Evolutionary conservation across 2,113 vertebrate species (phyloP).

Genomic region (Oryzias javanicus): DNA sequence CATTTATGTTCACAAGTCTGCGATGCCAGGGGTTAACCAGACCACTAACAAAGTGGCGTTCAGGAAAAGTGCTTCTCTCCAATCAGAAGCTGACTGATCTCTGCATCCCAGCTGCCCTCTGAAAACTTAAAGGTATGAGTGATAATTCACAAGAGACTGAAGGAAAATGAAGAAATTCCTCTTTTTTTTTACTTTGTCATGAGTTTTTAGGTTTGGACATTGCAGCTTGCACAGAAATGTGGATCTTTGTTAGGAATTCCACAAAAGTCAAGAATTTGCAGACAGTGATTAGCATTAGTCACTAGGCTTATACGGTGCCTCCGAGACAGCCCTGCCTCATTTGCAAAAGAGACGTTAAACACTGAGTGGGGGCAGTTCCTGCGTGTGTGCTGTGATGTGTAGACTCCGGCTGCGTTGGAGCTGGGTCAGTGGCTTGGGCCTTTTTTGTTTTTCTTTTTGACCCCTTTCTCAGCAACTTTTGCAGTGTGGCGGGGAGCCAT

Average conservation of each 20-base stretch:
- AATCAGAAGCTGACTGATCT: no score
- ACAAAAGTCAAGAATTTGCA: not conserved
- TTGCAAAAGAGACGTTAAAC: not conserved
- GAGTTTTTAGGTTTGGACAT: slow-evolving; percentile 40
- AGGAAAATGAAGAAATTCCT: slow-evolving; percentile 16
- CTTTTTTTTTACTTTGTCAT: slow-evolving; percentile 51
- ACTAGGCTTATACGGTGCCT: not conserved
- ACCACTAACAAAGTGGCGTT: no score
- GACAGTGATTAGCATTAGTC: not conserved
- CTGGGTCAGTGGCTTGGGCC: not conserved
- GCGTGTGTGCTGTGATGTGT: not conserved
- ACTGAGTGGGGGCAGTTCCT: not conserved
- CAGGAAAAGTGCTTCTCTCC: no score
- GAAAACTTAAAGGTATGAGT: slow-evolving; percentile 12
- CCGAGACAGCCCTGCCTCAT: not conserved
- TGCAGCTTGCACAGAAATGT: not conserved
- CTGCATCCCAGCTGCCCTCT: no score
- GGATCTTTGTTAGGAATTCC: slow-evolving; percentile 7
- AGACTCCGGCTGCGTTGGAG: no score
- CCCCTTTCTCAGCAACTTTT: not conserved
- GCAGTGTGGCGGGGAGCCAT: not conserved
- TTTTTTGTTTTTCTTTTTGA: not conserved
- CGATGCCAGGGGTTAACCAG: no score
- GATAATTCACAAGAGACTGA: slow-evolving; percentile 33
- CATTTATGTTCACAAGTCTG: no score